Conservation (phyloP, 2,888 invertebrate genomes). For the Melitaea athalia region DNA sequence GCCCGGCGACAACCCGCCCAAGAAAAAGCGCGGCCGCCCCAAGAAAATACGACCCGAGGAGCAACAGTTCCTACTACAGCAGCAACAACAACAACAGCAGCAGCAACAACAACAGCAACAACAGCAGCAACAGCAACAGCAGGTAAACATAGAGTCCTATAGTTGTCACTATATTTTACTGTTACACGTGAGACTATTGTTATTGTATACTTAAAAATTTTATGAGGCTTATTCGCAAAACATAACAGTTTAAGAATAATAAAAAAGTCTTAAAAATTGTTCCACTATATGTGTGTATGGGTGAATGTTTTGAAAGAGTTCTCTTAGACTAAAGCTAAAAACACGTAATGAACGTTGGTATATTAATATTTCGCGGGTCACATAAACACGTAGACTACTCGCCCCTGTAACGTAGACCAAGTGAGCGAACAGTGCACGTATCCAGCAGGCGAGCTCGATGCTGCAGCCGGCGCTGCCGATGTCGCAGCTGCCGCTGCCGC, state of each 20-base stretch:
- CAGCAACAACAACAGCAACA: constrained; percentile 57
- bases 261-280: too few relatives aligned
- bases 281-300: too few relatives aligned
- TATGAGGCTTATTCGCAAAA: too few relatives aligned
- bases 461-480: constrained; percentile 49
- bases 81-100: constrained; percentile 70
- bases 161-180: background rate
- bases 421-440: too few relatives aligned
- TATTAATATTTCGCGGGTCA: too few relatives aligned
- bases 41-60: constrained; percentile 90
- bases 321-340: too few relatives aligned
- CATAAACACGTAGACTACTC: background rate
- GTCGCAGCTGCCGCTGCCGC: constrained; percentile 46
- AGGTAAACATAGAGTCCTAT: constrained; percentile 27
- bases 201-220: too few relatives aligned
- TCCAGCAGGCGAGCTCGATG: constrained; percentile 50
- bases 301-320: too few relatives aligned
- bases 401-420: too few relatives aligned
- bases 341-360: too few relatives aligned
- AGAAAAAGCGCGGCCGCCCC: constrained; percentile 93
- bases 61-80: constrained; percentile 77
- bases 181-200: background rate
- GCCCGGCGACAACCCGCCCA: constrained; percentile 83
- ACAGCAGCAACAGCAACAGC: constrained; percentile 16
- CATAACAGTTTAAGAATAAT: too few relatives aligned